phyloP scores from a whole-genome alignment of 2,797 vertebrate species.

The Melanotaenia pygmaea region DNA sequence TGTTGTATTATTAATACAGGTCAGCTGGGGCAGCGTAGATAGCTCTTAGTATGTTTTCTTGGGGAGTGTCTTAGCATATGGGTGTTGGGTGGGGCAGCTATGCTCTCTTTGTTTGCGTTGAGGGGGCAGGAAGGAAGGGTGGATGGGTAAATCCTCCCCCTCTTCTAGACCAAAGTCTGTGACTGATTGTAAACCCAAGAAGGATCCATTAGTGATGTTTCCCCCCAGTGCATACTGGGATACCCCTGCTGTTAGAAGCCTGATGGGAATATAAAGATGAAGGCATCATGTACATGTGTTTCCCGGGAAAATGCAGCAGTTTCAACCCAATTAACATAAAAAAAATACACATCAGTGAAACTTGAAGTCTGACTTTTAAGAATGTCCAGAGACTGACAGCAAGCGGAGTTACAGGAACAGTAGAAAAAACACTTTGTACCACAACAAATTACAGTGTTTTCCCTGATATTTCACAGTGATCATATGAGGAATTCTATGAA shows the following conservation, averaged over 20 bases:
- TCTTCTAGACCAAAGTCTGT: not conserved
- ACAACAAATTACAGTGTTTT: too few species aligned
- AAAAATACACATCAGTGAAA: too few species aligned
- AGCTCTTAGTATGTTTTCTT: constrained; percentile 58
- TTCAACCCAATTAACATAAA: not conserved
- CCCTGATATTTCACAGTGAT: too few species aligned
- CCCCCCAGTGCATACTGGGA: constrained; percentile 4
- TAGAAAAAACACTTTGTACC: too few species aligned
- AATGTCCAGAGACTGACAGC: too few species aligned
- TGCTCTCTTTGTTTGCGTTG: constrained; percentile 25
- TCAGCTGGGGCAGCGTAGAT: constrained; percentile 55
- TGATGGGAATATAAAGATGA: not conserved
- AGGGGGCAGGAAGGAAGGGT: not conserved
- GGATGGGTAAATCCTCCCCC: constrained; percentile 2
- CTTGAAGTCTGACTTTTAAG: too few species aligned
- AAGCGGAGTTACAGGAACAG: too few species aligned
- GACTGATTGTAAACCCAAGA: not conserved
- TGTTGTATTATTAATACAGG: constrained; percentile 75
- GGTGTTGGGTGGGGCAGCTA: constrained; percentile 4
- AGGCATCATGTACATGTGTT: rapidly evolving
- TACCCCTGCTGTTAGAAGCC: not conserved
- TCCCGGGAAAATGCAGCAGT: not conserved
- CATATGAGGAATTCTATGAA: too few species aligned
- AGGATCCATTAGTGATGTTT: constrained; percentile 1
- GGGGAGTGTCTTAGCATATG: constrained; percentile 19